Evolutionary conservation across 64 coral and sea anemone species (phyloP), one percentile per base, ranked within the genome.

Genomic region (Montipora sp.): DNA sequence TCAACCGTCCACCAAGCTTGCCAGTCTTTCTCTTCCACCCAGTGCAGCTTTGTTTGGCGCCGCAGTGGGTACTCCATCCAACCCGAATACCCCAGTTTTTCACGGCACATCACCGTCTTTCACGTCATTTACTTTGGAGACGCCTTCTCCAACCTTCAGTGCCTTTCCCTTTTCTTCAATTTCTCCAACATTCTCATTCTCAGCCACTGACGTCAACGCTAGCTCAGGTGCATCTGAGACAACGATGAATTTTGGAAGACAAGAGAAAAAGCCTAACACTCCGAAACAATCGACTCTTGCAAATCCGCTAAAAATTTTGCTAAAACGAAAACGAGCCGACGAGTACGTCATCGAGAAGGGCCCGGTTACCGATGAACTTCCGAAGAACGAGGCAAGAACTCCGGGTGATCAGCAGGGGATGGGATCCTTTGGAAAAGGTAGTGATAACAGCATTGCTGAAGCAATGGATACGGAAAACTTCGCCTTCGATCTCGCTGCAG

Each of bases 281-380:
- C 89, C 95, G 60, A 93, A 94, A 63, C 66, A 47, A n/a, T 47
- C 82, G n/a, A 82, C 73, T 7, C 90, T 59, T 7, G 82, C 94
- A 13, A 98, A 94, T 73, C 94, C 94, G 27, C 89, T 98, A 7
- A 98, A 93, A 83, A 53, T 98, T 5, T 90, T 88, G 51, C 44
- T 98, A 2, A 98, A 98, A 59, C 77, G 95, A 3, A 98, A 98
- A 80, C 68, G 95, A 48, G 95, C 81, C 46, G 93, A 98, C 57
- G 95, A 98, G 65, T 98, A 98, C 80, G 95, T 98, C 15, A 91
- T 98, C 43, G 81, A 96, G 68, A 92, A 94, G 66, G 76, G 87
- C 21, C 92, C 94, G 36, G 16, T 96, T 22, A 92, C 92, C 5
- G 93, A 91, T 10, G 82, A 79, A 53, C 77, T 89, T 23, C 83